Conservation (phyloP, 2,113 vertebrate species). For the Tinamus guttatus region DNA sequence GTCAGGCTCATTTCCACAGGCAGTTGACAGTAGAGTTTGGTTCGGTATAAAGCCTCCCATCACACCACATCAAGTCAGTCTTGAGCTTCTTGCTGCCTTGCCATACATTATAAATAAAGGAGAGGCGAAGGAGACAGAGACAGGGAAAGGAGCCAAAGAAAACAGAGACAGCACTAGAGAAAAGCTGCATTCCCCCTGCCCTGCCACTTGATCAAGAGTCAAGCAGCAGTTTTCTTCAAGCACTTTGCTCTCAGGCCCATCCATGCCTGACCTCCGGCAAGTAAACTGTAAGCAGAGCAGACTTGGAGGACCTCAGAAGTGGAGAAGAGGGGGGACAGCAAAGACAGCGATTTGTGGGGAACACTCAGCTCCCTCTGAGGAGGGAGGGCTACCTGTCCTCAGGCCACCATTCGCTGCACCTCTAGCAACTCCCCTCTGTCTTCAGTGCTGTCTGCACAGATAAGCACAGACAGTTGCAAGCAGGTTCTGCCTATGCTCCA, state of each 20-base stretch:
- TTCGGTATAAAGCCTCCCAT: not conserved
- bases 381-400: not conserved
- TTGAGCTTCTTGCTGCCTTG: not conserved
- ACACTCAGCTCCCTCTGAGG: not conserved
- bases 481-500: not conserved
- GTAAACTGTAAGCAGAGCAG: not conserved
- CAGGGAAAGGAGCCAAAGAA: not conserved
- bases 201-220: not conserved
- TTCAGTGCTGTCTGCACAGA: not conserved
- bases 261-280: rapidly evolving
- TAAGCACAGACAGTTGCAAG: not conserved
- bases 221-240: not conserved
- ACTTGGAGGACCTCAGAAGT: not conserved
- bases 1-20: not conserved
- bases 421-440: rapidly evolving
- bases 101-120: not conserved
- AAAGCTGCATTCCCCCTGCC: not conserved
- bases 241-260: not conserved
- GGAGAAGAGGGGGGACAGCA: not conserved
- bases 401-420: not conserved
- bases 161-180: not conserved
- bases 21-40: not conserved
- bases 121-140: not conserved
- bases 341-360: not conserved
- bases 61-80: not conserved